Conservation (phyloP, 2,888 invertebrate species). For the Hoplodrina blanda region DNA sequence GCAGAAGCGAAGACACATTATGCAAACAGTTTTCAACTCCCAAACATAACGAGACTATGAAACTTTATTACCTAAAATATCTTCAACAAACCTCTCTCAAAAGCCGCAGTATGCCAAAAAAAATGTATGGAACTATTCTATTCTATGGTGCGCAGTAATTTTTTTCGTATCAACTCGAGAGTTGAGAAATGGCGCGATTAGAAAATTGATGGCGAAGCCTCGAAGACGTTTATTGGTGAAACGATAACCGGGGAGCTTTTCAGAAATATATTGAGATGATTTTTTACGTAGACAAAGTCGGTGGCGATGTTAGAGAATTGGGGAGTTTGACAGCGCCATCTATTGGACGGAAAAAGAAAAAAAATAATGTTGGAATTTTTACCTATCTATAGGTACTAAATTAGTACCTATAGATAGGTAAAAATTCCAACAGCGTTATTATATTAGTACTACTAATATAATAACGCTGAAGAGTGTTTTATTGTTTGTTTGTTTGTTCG, state of each 20-base stretch:
- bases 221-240: constrained; percentile 59
- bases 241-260: constrained; percentile 55
- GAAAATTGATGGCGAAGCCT: constrained; percentile 61
- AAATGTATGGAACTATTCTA: constrained; percentile 23
- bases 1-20: constrained; percentile 41
- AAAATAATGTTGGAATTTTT: too few relatives aligned
- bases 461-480: too few relatives aligned
- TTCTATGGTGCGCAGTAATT: constrained; percentile 47
- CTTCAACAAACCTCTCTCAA: not conserved
- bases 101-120: constrained; percentile 30
- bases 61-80: constrained; percentile 41
- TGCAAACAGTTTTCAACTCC: constrained; percentile 57
- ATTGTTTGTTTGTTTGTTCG: too few relatives aligned
- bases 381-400: too few relatives aligned
- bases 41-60: constrained; percentile 28
- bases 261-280: constrained; percentile 54
- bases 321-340: constrained; percentile 28
- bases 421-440: too few relatives aligned
- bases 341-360: constrained; percentile 1
- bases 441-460: too few relatives aligned
- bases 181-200: constrained; percentile 63
- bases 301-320: not conserved
- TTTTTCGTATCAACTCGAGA: constrained; percentile 56
- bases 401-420: too few relatives aligned
- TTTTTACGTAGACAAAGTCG: constrained; percentile 38